These are phyloP conservation scores for Ursus arctos DNA, from an alignment of 2,113 vertebrate species.

Conservation along the genomic window DNA sequence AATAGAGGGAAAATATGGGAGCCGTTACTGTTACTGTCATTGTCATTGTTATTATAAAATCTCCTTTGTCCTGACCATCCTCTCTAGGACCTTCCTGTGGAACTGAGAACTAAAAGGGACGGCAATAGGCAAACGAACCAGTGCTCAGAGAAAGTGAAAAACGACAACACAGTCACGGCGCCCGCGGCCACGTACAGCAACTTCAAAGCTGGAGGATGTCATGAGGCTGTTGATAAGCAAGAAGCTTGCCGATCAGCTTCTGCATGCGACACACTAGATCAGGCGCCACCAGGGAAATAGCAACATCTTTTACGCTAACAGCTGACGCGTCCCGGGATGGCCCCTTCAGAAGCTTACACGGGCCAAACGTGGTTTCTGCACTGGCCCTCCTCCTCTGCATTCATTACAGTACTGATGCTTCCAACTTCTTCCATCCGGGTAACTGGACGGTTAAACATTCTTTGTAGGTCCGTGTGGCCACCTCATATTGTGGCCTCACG, in stretches of 20 bases:
- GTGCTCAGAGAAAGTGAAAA: background rate
- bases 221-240: background rate
- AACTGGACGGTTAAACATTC: background rate
- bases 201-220: background rate
- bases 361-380: background rate
- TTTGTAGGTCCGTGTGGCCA: background rate
- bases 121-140: background rate
- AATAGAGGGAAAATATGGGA: background rate
- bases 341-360: background rate
- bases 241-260: background rate
- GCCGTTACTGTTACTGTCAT: background rate
- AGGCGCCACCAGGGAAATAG: background rate
- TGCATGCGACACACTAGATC: background rate
- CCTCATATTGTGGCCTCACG: background rate
- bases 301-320: background rate
- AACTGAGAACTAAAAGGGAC: background rate
- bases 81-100: background rate
- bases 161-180: background rate
- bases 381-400: background rate
- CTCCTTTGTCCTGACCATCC: background rate
- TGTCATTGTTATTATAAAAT: background rate
- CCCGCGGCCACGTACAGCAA: too few species aligned
- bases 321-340: background rate
- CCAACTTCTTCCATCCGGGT: background rate
- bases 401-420: background rate